Conservation (phyloP, 2,797 vertebrate genomes). For the Ptychadena robeensis region DNA sequence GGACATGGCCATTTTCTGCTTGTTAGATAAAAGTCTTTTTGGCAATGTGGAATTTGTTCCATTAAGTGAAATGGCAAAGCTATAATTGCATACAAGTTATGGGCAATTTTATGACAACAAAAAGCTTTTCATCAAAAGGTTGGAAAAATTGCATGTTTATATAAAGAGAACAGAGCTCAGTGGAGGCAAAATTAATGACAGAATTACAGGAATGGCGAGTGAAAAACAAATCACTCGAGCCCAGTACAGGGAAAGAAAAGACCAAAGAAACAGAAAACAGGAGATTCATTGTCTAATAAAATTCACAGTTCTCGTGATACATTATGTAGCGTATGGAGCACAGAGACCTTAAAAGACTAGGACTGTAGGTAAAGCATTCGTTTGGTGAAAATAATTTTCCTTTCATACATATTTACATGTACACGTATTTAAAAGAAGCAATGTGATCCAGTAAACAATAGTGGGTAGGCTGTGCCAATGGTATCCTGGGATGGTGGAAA, state of each 20-base stretch:
- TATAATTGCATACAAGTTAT: conserved; percentile 3
- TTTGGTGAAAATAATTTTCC: conserved; percentile 1
- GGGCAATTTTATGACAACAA: conserved; percentile 12
- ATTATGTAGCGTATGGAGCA: not conserved
- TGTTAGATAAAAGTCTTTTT: conserved; percentile 28
- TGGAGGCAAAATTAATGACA: conserved; percentile 3
- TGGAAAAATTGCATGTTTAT: conserved; percentile 17
- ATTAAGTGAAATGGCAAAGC: not conserved
- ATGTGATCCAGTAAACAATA: not conserved
- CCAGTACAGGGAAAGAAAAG: not conserved
- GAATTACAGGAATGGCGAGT: conserved; percentile 3
- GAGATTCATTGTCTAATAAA: conserved; percentile 12
- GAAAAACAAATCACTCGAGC: conserved; percentile 10
- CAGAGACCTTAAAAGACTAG: not conserved
- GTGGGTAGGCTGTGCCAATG: not conserved
- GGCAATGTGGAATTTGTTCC: not conserved
- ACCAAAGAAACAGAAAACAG: not conserved
- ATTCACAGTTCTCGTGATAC: not conserved
- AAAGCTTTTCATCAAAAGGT: conserved; percentile 10
- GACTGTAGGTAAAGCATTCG: not conserved
- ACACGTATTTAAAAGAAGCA: not conserved
- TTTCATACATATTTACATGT: conserved; percentile 1
- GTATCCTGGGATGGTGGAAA: not conserved
- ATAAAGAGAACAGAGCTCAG: conserved; percentile 2
- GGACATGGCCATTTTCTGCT: not conserved